Conservation (phyloP, 2,113 vertebrate genomes). For the Epinephelus moara region DNA sequence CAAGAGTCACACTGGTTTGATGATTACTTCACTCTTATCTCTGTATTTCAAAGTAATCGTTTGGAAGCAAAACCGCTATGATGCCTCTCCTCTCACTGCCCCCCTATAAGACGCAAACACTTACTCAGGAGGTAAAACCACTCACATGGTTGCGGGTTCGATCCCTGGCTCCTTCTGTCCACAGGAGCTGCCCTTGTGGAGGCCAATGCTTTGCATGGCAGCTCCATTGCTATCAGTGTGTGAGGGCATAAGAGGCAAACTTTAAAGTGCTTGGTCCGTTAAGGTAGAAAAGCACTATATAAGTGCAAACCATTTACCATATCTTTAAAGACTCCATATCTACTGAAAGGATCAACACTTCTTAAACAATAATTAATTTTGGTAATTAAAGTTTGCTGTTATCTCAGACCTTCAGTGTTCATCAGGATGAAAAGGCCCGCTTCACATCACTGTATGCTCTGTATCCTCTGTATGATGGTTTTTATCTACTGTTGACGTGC, state of each 20-base stretch:
- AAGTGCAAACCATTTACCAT: not conserved
- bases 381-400: conserved; percentile 39
- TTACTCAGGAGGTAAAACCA: not conserved
- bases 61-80: not conserved
- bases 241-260: not conserved
- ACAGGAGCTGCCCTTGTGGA: not conserved
- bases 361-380: conserved; percentile 38
- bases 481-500: not conserved
- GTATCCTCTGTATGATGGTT: not conserved
- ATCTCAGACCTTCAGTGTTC: conserved; percentile 26
- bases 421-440: not conserved
- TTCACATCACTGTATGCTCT: not conserved
- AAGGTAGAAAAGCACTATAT: not conserved
- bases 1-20: not conserved
- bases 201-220: not conserved
- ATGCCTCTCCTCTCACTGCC: not conserved
- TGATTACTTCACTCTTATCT: conserved; percentile 25
- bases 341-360: not conserved
- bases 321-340: conserved; percentile 16
- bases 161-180: not conserved
- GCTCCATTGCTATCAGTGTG: not conserved
- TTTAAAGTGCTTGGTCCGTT: not conserved
- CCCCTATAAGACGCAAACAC: not conserved
- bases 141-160: not conserved
- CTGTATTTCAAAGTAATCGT: not conserved